Conservation (phyloP, 1,140 invertebrate species). For the Telenomus remus region DNA sequence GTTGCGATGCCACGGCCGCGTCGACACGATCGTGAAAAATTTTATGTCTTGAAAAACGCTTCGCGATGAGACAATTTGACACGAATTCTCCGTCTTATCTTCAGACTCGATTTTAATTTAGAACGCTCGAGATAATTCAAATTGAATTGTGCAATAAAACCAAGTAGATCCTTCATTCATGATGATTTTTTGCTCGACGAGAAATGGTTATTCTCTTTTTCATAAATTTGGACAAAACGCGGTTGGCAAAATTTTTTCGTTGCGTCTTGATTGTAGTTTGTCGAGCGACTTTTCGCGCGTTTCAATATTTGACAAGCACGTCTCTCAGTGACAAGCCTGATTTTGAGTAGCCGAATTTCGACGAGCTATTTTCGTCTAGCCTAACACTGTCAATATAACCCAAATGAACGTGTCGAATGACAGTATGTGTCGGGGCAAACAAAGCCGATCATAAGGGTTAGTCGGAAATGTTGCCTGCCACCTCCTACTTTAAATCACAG, state of each 20-base stretch:
- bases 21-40: conserved; percentile 6
- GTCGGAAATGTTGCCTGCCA: conserved; percentile 23
- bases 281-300: conserved; percentile 20
- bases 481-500: conserved; percentile 32
- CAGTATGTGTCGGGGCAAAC: conserved; percentile 44
- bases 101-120: no score
- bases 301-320: conserved; percentile 38
- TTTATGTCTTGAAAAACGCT: neutral
- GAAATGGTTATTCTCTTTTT: no score
- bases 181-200: no score
- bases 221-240: neutral
- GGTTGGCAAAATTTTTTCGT: neutral
- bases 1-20: conserved; percentile 4
- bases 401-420: conserved; percentile 50
- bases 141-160: no score
- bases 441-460: conserved; percentile 46
- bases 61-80: no score
- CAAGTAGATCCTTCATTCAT: no score
- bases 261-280: conserved; percentile 25
- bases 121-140: no score
- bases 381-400: conserved; percentile 44
- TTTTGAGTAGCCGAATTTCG: conserved; percentile 34
- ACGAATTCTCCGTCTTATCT: no score
- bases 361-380: conserved; percentile 42
- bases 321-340: conserved; percentile 16